Base-by-base conservation (phyloP, 2,113 vertebrate species). In the Hydrochoerus hydrochaeris region DNA sequence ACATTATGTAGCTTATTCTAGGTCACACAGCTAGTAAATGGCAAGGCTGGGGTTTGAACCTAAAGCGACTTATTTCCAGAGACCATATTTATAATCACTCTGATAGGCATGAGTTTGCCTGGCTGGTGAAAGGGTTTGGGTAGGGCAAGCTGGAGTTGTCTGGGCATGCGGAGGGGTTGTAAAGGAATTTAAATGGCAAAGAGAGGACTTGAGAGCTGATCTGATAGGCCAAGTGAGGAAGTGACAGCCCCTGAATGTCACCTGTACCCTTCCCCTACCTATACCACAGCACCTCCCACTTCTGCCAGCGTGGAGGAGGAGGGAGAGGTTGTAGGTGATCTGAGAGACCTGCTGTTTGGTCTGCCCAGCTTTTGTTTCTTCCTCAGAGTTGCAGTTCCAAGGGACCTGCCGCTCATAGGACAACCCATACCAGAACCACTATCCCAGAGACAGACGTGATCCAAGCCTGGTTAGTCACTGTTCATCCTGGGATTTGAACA, bases 11-110 rank as follows among this genome's bases (percentile, higher is more conserved):
- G 69, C 28, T 82, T 88, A 84, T 16, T n/a, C 38, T 46, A 49
- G 57, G 78, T 86, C 83, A 71, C 28, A 62, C 1, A 82, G 63
- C 35, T 54, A 84, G 44, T 75, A 81, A 67, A 24, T 24, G 58
- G 46, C 81, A 87, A 88, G 49, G 32, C 46, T 58, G 16, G n/a
- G n/a, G 89, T 89, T 86, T 52, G 85, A 92, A 87, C 32, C 75
- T 75, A 96, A 96, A 84, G 32, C 17, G 38, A n/a, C 83, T 16
- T 81, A 81, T 44, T 63, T 77, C 35, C 28, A 3, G 63, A 90
- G 32, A 35, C 73, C 54, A 83, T 1, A 17, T 46, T 44, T 7
- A 20, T 26, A 63, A 80, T 17, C 4, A 8, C 26, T 63, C 60
- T 77, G 60, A 60, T 63, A 20, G 41, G 22, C 1, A 5, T n/a